Base-by-base conservation (phyloP, 2,888 invertebrate species). In the Zygaena filipendulae region DNA sequence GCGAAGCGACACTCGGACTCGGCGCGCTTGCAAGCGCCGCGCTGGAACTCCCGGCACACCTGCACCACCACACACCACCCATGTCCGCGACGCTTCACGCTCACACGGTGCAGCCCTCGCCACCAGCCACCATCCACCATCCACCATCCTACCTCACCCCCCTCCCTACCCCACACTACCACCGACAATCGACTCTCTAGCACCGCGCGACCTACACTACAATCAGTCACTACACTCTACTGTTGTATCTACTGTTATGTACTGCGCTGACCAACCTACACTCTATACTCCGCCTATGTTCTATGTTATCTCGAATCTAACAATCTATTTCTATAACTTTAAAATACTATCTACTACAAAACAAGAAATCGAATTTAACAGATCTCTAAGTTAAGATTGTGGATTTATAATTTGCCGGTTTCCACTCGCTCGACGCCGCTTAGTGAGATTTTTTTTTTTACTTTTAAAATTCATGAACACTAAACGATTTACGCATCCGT, bases 1-100 rank as follows among this genome's bases (percentile, higher is more conserved):
- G 96, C 96, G 90, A 92, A 96, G 86, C 95, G 95, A 89, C 96
- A 97, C 87, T 96, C 96, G 80, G 90, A 87, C 86, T 95, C 95
- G 80, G 92, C 90, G 83, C 96, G 92, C 87, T 95, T 93, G 89
- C 96, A 97, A 86, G 92, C 92, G 85, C 95, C 95, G 84, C 95
- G 92, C 90, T 93, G 92, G 90, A 90, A 96, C 89, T 97, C 96
- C 85, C 96, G 95, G 91, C 96, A 92, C 86, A 91, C 91, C 91
- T 92, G 90, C 87, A 87, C 72, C 67, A 68, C 68, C 72, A 70
- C 67, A 70, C 66, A 68, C 68, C 62, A 60, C 59, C 61, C 66
- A 67, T 64, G 64, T 59, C 57, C 59, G 58, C 60, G 47, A 45
- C 52, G 4, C 16, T 16, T 39, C 48, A 44, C 46, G 40, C 43